Conservation (phyloP, 1,140 invertebrate genomes). For the Drosophila nebulosa region DNA sequence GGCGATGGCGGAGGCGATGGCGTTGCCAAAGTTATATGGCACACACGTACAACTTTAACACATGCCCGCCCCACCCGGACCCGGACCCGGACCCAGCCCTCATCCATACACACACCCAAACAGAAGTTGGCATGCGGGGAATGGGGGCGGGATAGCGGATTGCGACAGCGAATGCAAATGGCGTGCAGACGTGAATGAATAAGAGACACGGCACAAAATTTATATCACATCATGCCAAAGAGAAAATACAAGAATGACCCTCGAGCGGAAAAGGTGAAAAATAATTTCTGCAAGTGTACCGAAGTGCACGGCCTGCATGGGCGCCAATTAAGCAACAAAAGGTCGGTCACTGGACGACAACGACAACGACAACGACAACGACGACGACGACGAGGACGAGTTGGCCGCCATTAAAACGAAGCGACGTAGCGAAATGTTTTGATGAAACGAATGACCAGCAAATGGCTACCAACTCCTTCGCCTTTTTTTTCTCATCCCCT, state of each 20-base stretch:
- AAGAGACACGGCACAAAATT: slow-evolving; percentile 52
- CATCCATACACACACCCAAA: too few species aligned
- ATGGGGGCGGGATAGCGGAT: slow-evolving; percentile 24
- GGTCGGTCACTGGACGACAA: slow-evolving; percentile 27
- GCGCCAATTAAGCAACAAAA: slow-evolving; percentile 75
- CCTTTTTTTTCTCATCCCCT: neutral
- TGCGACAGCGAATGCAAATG: slow-evolving; percentile 59
- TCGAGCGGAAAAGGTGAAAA: neutral
- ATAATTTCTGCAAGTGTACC: slow-evolving; percentile 54
- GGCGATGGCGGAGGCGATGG: slow-evolving; percentile 50
- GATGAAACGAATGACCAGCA: slow-evolving; percentile 52
- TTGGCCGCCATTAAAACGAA: slow-evolving; percentile 65
- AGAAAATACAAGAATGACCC: slow-evolving; percentile 12
- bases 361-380: neutral
- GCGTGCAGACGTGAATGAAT: slow-evolving; percentile 61
- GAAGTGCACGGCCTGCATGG: slow-evolving; percentile 36
- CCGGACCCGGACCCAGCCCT: too few species aligned
- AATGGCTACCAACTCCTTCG: slow-evolving; percentile 14
- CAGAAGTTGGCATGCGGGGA: neutral
- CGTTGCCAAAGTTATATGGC: slow-evolving; percentile 63
- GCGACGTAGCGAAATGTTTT: slow-evolving; percentile 65
- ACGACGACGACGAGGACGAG: slow-evolving; percentile 9
- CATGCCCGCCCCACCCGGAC: slow-evolving; percentile 5
- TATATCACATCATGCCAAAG: slow-evolving; percentile 23
- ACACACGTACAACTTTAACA: slow-evolving; percentile 56